These are phyloP conservation scores for Hedychridium roseum DNA, from an alignment of 2,888 invertebrate genomes.

Conservation along the genomic window DNA sequence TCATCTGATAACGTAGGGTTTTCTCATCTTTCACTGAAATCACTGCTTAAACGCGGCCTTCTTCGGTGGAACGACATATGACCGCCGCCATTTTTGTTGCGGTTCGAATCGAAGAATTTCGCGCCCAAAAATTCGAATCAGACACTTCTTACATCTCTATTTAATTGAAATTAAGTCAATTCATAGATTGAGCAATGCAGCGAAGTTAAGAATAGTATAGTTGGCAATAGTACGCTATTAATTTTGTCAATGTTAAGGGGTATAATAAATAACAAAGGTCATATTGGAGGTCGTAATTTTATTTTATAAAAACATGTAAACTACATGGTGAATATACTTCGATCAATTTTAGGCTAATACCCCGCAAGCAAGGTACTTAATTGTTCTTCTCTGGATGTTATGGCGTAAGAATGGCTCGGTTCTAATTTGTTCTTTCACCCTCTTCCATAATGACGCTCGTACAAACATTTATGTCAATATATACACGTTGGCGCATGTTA, in stretches of 20 bases:
- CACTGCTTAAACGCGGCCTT: slow-evolving; percentile 12
- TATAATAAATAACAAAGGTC: too few species aligned
- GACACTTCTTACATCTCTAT: too few species aligned
- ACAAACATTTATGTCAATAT: slow-evolving; percentile 41
- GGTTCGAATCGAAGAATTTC: slow-evolving; percentile 14
- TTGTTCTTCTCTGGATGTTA: slow-evolving; percentile 13
- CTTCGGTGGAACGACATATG: slow-evolving; percentile 10
- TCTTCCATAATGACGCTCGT: slow-evolving; percentile 46
- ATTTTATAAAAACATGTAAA: slow-evolving; percentile 61
- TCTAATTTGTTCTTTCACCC: slow-evolving; percentile 40
- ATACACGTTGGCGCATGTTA: slow-evolving; percentile 24
- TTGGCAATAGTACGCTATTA: too few species aligned
- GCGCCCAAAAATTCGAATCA: slow-evolving; percentile 8
- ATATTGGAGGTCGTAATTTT: slow-evolving; percentile 35
- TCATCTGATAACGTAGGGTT: slow-evolving; percentile 31
- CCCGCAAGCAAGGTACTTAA: slow-evolving; percentile 20
- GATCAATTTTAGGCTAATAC: slow-evolving; percentile 51
- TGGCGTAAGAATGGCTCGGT: slow-evolving; percentile 54
- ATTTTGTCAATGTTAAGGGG: too few species aligned
- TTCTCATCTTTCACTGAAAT: slow-evolving; percentile 32
- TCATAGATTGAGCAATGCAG: too few species aligned
- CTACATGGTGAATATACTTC: slow-evolving; percentile 53
- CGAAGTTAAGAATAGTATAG: too few species aligned
- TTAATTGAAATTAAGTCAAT: too few species aligned
- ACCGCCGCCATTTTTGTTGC: slow-evolving; percentile 38